Percentiles rank a stretch among this genome's conserved stretches.
Evolutionary conservation across 1,140 invertebrate species (phyloP).

Genomic region (Lordiphosa stackelbergi): DNA sequence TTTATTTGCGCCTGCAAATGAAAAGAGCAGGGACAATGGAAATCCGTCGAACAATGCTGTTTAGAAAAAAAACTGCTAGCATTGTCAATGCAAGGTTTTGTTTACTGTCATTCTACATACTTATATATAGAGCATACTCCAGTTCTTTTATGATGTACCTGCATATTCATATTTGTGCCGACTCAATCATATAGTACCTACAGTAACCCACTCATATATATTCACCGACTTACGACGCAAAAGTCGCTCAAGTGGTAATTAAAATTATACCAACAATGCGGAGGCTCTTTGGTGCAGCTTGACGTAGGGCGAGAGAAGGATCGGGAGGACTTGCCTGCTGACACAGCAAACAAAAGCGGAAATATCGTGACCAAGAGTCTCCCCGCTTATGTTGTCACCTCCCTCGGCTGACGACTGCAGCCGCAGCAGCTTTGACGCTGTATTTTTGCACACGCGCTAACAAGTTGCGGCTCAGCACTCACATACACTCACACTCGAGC

Average conservation of each 20-base stretch:
- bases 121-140: constrained; percentile 5
- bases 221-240: constrained; percentile 19
- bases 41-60: constrained; percentile 37
- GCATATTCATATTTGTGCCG: constrained; percentile 24
- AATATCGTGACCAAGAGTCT: constrained; percentile 30
- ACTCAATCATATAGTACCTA: constrained; percentile 8
- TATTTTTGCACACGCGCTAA: constrained; percentile 45
- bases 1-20: background rate
- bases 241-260: constrained; percentile 62
- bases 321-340: constrained; percentile 21
- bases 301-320: background rate
- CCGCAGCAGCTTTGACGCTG: constrained; percentile 2
- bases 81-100: constrained; percentile 46
- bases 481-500: constrained; percentile 16
- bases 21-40: constrained; percentile 9
- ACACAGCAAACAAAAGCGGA: constrained; percentile 53
- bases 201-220: constrained; percentile 2
- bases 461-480: constrained; percentile 36
- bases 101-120: constrained; percentile 10
- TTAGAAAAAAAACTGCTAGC: constrained; percentile 28
- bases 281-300: constrained; percentile 5
- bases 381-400: constrained; percentile 2
- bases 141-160: constrained; percentile 1
- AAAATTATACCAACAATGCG: constrained; percentile 60
- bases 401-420: constrained; percentile 16